Evolutionary conservation across 2,888 invertebrate genomes (phyloP).

Genomic region (Ochropleura plecta): DNA sequence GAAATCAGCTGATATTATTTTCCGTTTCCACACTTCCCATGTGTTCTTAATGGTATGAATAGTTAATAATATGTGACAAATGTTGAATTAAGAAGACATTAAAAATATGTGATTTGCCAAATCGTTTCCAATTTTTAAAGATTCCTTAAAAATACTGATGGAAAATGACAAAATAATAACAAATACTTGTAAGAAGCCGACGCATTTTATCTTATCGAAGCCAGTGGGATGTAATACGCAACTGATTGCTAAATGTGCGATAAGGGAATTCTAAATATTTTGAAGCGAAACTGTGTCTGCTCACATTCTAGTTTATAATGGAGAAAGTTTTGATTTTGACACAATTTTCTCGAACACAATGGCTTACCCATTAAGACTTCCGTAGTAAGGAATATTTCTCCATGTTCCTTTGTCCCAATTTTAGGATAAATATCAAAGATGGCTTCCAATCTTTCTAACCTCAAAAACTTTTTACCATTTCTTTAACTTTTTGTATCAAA

Average conservation of each 20-base stretch:
- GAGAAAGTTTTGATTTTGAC: constrained; percentile 31
- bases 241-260: constrained; percentile 21
- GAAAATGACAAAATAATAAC: constrained; percentile 31
- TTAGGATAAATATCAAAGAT: constrained; percentile 37
- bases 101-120: constrained; percentile 32
- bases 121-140: neutral
- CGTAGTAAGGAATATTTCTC: constrained; percentile 1
- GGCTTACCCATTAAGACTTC: constrained; percentile 17
- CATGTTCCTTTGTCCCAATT: constrained; percentile 9
- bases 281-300: constrained; percentile 17
- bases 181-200: constrained; percentile 23
- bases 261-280: constrained; percentile 32
- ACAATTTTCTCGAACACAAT: constrained; percentile 45
- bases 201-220: constrained; percentile 38
- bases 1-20: constrained; percentile 38
- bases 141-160: neutral
- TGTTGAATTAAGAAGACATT: constrained; percentile 1
- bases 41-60: constrained; percentile 8
- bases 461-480: constrained; percentile 8
- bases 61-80: constrained; percentile 11
- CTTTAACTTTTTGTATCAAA: constrained; percentile 17
- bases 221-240: constrained; percentile 10
- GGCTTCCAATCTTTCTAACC: constrained; percentile 48
- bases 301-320: constrained; percentile 27
- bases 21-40: neutral